Base-by-base conservation (phyloP, 23 tunicate genomes). In the Diplosoma virens region DNA sequence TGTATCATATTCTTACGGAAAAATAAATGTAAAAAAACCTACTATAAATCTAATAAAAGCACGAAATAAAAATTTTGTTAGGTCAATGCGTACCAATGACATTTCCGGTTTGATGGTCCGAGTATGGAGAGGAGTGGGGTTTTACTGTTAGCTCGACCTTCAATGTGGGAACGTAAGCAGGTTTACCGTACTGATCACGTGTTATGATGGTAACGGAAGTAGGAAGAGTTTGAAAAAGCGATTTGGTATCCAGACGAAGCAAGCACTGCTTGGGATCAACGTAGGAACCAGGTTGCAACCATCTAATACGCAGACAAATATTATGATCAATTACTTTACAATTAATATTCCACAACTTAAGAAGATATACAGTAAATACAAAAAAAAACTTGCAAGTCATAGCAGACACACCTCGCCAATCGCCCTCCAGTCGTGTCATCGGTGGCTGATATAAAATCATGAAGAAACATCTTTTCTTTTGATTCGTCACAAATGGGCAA, bases 241-340 rank as follows among this genome's bases (percentile, higher is more conserved):
- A 31, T 28, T 67, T 80, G 31, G 55, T 36, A 72, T 87, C 58
- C 16, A 87, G 55, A 1, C 50, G 86, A 7, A 87, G 78, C 32
- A 71, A 22, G 46, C 94, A 87, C 6, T 75, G 69, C 41, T 48
- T 46, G 7, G 94, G 86, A 32, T 87, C 94, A 33, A 87, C 86
- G 52, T 80, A 87, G 2, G 94, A 67, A 47, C 81, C 83, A 25
- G 94, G 94, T 45, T 87, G 94, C 21, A 87, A 52, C 86, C 86
- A 80, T 46, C 94, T 87, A 56, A 3, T 55, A 50, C 17, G n/a
- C n/a, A n/a, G n/a, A n/a, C n/a, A n/a, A n/a, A n/a, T n/a, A n/a
- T n/a, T n/a, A n/a, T n/a, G n/a, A n/a, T n/a, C n/a, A n/a, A n/a
- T n/a, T n/a, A n/a, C n/a, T n/a, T n/a, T n/a, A n/a, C n/a, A n/a